These are phyloP conservation scores for Pantherophis guttatus DNA, from an alignment of 2,113 vertebrate genomes.

Conservation along the genomic window DNA sequence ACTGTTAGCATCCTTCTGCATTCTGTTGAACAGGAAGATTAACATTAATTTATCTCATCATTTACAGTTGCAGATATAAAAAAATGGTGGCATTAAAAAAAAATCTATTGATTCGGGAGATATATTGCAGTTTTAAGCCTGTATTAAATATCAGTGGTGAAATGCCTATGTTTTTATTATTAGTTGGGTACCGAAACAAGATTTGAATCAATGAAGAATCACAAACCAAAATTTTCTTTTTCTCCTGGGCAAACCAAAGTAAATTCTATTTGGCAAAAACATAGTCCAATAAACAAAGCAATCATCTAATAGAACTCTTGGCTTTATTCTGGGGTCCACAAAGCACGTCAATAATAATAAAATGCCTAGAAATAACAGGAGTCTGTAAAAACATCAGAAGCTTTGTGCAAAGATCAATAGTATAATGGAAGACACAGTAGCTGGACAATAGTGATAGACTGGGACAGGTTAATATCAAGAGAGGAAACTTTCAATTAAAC, in stretches of 20 bases:
- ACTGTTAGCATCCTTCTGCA: background rate
- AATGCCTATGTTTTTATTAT: constrained; percentile 7
- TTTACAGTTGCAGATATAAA: constrained; percentile 18
- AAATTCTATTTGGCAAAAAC: constrained; percentile 45
- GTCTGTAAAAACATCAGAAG: background rate
- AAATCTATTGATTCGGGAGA: constrained; percentile 28
- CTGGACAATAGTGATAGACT: background rate
- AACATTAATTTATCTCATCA: constrained; percentile 29
- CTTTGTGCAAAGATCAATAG: background rate
- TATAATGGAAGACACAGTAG: background rate
- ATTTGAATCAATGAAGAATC: constrained; percentile 1
- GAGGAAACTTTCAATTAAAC: background rate
- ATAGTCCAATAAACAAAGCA: constrained; percentile 24
- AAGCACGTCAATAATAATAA: background rate
- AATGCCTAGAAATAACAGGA: background rate
- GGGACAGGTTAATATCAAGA: background rate
- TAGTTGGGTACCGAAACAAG: constrained; percentile 6
- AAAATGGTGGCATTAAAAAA: constrained; percentile 24
- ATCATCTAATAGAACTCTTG: constrained; percentile 21
- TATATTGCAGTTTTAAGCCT: constrained; percentile 38
- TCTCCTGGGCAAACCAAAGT: constrained; percentile 11
- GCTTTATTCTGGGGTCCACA: constrained; percentile 25
- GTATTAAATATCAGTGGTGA: constrained; percentile 20
- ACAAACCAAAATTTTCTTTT: constrained; percentile 20
- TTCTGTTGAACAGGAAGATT: background rate